Base-by-base conservation (phyloP, 2,888 invertebrate species). In the Cremastinae sp. region DNA sequence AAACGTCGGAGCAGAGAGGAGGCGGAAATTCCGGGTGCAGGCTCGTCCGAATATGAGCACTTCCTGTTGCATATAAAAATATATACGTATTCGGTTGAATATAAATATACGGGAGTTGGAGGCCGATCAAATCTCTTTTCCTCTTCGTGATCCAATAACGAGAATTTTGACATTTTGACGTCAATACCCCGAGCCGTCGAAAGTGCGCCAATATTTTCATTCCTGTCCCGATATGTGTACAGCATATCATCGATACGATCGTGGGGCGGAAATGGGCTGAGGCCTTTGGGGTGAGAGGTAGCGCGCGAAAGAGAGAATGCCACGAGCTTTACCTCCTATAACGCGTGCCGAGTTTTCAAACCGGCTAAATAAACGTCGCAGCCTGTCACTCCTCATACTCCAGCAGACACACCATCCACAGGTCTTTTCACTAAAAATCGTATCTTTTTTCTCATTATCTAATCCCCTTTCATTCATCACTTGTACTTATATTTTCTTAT, bases 81-180 rank as follows among this genome's bases (percentile, higher is more conserved):
- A 47, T 47, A 18, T 18, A 68, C 22, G n/a, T 49, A 18, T 56
- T 56, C 41, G 38, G n/a, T n/a, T n/a, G n/a, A n/a, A n/a, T n/a
- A n/a, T n/a, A n/a, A n/a, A n/a, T n/a, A n/a, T n/a, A n/a, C n/a
- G n/a, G n/a, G n/a, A n/a, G n/a, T n/a, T n/a, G n/a, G n/a, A n/a
- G n/a, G n/a, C n/a, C n/a, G n/a, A n/a, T n/a, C n/a, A n/a, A n/a
- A n/a, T n/a, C 43, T 10, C 53, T 56, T n/a, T 64, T 36, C 18
- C 58, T 34, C 64, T 49, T 34, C 14, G 75, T 62, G 61, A 76
- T 73, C 76, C 76, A 76, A 76, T 76, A 76, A 73, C 73, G 69
- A 70, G 73, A 53, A 65, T 73, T 76, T 76, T 73, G 76, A 76
- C 76, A 61, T 76, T 73, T 73, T 76, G 73, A 69, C 73, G 64